Evolutionary conservation across 1,140 invertebrate species (phyloP), one percentile per base, ranked within the genome.

Genomic region (Aradophagus sp.): DNA sequence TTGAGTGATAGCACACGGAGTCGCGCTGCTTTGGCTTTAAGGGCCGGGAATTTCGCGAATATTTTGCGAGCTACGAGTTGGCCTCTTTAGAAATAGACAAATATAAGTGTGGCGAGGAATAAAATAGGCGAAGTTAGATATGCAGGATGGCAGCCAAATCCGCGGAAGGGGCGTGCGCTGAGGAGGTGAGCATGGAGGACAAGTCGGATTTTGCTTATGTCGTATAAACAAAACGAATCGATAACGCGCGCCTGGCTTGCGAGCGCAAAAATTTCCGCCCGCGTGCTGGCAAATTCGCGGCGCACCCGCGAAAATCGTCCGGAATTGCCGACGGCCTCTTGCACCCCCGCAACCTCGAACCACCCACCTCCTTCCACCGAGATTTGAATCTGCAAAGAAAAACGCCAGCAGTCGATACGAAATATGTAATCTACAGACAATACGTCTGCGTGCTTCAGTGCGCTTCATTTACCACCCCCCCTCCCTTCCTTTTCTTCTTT

Each of bases 161-260:
- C 68, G 15, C 4, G 26, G 17, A 65, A 71, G 34, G 47, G 61
- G 59, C 59, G 61, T 59, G 52, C 52, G 61, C 48, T 65, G 52
- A 69, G 35, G 56, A 69, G 35, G 7, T 47, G 47, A 63, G 48
- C 58, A 67, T 44, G 26, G 58, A 61, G 34, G 55, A 68, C 55
- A 61, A 44, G 15, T 59, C 47, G 47, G 27, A 68, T 59, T 68
- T 55, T 55, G 45, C 55, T 68, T 55, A 58, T 55, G 47, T 34
- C 65, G 34, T 55, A 68, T 68, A 68, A 68, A 68, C 48, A 65
- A 53, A 65, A 55, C 41, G 50, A 65, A 63, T 63, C 50, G 41
- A 65, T 65, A 65, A 65, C 55, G 36, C 20, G 19, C 13, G 12
- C 41, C 48, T 65, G 7, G 7, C 56, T 45, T 48, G 35, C n/a